Conservation (phyloP, 2,113 vertebrate genomes). For the Sylvietta virens region DNA sequence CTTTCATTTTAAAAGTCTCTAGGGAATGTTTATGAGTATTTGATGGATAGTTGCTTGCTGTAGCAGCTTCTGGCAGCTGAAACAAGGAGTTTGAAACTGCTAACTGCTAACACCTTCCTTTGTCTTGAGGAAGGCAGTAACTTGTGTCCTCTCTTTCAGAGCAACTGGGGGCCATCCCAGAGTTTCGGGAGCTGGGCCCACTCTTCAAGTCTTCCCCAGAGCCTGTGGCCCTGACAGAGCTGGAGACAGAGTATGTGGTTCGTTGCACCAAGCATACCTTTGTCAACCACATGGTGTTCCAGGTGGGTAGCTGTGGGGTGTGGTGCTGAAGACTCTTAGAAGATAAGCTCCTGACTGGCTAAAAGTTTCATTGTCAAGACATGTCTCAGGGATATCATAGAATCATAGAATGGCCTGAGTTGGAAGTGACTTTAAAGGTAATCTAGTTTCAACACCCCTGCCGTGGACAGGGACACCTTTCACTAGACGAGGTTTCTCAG, state of each 20-base stretch:
- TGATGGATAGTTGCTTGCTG: neutral
- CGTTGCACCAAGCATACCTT: constrained; percentile 81
- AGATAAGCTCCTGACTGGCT: neutral
- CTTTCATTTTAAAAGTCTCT: neutral
- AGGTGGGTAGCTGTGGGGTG: constrained; percentile 63
- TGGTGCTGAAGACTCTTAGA: neutral
- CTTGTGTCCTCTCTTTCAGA: constrained; percentile 66
- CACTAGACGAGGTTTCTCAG: neutral
- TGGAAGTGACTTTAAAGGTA: neutral
- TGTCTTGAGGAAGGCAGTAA: neutral
- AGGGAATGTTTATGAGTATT: neutral
- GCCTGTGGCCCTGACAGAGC: constrained; percentile 78
- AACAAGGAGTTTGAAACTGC: neutral
- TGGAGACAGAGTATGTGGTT: constrained; percentile 79
- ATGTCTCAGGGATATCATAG: neutral
- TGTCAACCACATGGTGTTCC: constrained; percentile 77
- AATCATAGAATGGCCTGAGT: neutral
- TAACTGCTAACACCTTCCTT: neutral
- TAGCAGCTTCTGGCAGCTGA: neutral
- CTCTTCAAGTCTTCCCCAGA: constrained; percentile 82
- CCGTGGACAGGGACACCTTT: neutral
- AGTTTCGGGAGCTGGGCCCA: constrained; percentile 72
- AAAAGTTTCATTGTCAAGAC: neutral
- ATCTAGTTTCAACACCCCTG: neutral
- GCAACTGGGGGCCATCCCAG: constrained; percentile 77